Evolutionary conservation across 53 echinoderm and acorn worm species (phyloP).

Genomic region (Patiria pectinifera): DNA sequence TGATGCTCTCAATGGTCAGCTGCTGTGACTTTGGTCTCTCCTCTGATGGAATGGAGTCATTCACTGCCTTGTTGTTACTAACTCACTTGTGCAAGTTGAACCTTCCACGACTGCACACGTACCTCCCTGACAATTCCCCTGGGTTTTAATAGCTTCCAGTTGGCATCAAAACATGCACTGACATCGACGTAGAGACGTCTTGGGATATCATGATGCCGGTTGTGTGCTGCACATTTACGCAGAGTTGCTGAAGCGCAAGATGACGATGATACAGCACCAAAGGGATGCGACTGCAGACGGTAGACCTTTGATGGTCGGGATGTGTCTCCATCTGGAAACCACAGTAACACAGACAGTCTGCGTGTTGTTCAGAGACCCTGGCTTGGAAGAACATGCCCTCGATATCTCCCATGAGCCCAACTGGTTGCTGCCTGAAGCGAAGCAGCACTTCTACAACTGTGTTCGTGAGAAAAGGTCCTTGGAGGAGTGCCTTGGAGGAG

Average conservation of each 20-base stretch:
- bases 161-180: conserved; percentile 30
- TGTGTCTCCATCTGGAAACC: conserved; percentile 59
- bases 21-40: conserved; percentile 54
- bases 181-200: conserved; percentile 65
- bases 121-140: neutral
- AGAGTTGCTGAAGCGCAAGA: conserved; percentile 60
- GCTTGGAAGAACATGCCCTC: conserved; percentile 72
- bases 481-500: conserved; percentile 53
- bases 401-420: conserved; percentile 69
- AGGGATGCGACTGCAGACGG: conserved; percentile 59
- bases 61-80: conserved; percentile 56
- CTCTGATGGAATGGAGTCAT: conserved; percentile 44
- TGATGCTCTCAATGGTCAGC: conserved; percentile 47
- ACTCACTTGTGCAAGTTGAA: conserved; percentile 67
- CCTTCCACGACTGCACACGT: conserved; percentile 45
- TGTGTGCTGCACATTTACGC: conserved; percentile 21
- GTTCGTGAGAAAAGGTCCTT: conserved; percentile 62
- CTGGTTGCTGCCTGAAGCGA: conserved; percentile 58
- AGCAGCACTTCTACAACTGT: conserved; percentile 50
- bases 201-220: conserved; percentile 9
- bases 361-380: conserved; percentile 46
- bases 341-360: conserved; percentile 61
- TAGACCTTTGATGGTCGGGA: conserved; percentile 24
- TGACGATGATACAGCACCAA: conserved; percentile 68
- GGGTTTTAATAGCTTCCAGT: conserved; percentile 52